These are phyloP conservation scores for Hofmannophila pseudospretella DNA, from an alignment of 2,888 invertebrate species.

Conservation along the genomic window DNA sequence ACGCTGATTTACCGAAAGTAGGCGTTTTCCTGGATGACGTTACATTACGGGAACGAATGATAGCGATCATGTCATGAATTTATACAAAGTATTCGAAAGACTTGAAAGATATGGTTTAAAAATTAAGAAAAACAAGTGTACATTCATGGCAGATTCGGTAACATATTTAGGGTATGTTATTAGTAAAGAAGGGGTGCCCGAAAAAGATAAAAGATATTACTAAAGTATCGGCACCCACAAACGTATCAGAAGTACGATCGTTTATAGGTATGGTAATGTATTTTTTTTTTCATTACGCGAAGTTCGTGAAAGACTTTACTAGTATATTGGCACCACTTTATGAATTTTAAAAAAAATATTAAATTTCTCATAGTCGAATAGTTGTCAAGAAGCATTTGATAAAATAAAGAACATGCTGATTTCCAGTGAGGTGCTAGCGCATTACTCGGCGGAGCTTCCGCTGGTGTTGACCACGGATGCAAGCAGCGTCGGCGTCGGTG, in stretches of 20 bases:
- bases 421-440: slow-evolving; percentile 11
- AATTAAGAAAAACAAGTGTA: no score
- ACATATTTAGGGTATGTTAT: no score
- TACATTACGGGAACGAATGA: slow-evolving; percentile 4
- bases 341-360: slow-evolving; percentile 10
- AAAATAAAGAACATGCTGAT: slow-evolving; percentile 11
- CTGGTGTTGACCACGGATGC: slow-evolving; percentile 13
- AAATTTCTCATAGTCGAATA: slow-evolving; percentile 13
- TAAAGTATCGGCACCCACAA: no score
- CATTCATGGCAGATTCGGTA: no score
- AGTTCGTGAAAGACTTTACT: slow-evolving; percentile 17
- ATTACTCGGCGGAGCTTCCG: slow-evolving; percentile 10
- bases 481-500: slow-evolving; percentile 8
- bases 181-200: no score
- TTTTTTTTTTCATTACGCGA: no score
- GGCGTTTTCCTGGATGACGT: slow-evolving; percentile 9
- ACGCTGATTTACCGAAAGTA: not conserved
- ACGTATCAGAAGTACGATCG: no score
- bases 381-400: slow-evolving; percentile 15
- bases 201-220: no score
- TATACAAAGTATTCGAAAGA: slow-evolving; percentile 8
- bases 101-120: slow-evolving; percentile 2
- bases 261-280: slow-evolving; percentile 11
- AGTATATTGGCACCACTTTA: slow-evolving; percentile 18
- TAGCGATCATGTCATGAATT: slow-evolving; percentile 2